Percentiles rank a stretch among this genome's conserved stretches.
Conservation (phyloP, 2,888 invertebrate genomes). For the Dugesia japonica region DNA sequence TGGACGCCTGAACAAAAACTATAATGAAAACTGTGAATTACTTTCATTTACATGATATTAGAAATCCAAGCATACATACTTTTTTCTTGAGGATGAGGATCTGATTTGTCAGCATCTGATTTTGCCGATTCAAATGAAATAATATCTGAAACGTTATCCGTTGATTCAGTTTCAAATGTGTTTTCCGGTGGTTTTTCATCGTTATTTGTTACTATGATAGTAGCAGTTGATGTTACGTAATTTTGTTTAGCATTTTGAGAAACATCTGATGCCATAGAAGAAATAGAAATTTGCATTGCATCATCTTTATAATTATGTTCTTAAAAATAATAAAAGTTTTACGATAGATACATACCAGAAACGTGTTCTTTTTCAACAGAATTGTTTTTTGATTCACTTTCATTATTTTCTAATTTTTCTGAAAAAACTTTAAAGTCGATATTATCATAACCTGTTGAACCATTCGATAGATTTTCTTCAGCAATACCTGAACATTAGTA, state of each 20-base stretch:
- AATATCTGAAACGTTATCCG: not conserved
- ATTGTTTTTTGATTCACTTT: not conserved
- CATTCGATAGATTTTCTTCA: not conserved
- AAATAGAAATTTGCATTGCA: not conserved
- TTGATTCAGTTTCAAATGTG: not conserved
- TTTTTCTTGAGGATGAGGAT: not conserved
- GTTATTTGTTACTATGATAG: not conserved
- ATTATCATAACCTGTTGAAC: not conserved
- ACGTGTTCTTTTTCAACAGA: not conserved
- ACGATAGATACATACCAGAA: not conserved
- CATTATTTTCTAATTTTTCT: not conserved
- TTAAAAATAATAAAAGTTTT: not conserved
- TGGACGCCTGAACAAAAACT: too few species aligned
- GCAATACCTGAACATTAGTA: not conserved
- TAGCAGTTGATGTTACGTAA: not conserved
- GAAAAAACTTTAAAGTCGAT: not conserved
- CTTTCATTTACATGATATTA: too few species aligned
- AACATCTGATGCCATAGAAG: not conserved
- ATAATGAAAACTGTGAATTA: too few species aligned
- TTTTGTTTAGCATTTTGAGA: not conserved
- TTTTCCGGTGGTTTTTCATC: not conserved
- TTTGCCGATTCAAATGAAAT: not conserved
- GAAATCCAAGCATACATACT: not conserved
- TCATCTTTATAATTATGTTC: not conserved
- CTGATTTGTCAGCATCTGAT: not conserved